A percentile compares a stretch with the other conserved stretches of the same genome.
phyloP scores from a whole-genome alignment of 2,888 invertebrate species.

The Buathra laborator region DNA sequence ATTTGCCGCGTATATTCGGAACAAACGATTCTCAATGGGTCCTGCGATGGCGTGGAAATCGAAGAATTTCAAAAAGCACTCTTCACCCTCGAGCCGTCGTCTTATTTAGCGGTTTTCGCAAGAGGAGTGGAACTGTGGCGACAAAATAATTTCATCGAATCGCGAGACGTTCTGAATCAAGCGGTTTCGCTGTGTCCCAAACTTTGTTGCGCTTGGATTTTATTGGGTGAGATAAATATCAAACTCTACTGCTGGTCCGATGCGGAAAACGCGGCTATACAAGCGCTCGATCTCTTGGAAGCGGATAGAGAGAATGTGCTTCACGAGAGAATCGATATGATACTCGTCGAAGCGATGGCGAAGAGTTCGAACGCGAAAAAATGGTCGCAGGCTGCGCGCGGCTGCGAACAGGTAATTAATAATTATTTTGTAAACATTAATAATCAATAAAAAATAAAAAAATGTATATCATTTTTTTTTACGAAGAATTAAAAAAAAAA shows the following conservation, averaged over 20 bases:
- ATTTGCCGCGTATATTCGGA: constrained; percentile 88
- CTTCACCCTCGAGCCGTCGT: constrained; percentile 87
- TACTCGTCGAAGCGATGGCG: constrained; percentile 84
- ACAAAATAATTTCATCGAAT: constrained; percentile 86
- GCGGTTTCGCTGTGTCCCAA: constrained; percentile 84
- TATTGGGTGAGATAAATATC: constrained; percentile 86
- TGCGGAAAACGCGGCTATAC: constrained; percentile 84
- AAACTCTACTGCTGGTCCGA: constrained; percentile 86
- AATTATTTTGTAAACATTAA: not conserved
- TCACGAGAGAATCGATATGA: constrained; percentile 77
- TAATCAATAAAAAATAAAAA: not conserved
- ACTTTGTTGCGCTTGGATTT: constrained; percentile 85
- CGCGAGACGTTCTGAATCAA: constrained; percentile 86
- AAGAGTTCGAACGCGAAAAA: constrained; percentile 86
- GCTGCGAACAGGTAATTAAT: constrained; percentile 82
- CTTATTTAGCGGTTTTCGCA: constrained; percentile 88
- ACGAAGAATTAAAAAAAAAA: not conserved
- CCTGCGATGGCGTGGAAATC: constrained; percentile 83
- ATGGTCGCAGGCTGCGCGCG: constrained; percentile 82
- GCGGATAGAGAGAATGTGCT: constrained; percentile 78
- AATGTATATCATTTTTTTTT: not conserved
- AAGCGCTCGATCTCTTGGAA: constrained; percentile 82
- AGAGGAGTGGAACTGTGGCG: constrained; percentile 87
- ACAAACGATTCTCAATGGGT: constrained; percentile 71
- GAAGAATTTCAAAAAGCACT: constrained; percentile 86